phyloP scores from a whole-genome alignment of 2,888 invertebrate species.

The Scaptomyza flava region DNA sequence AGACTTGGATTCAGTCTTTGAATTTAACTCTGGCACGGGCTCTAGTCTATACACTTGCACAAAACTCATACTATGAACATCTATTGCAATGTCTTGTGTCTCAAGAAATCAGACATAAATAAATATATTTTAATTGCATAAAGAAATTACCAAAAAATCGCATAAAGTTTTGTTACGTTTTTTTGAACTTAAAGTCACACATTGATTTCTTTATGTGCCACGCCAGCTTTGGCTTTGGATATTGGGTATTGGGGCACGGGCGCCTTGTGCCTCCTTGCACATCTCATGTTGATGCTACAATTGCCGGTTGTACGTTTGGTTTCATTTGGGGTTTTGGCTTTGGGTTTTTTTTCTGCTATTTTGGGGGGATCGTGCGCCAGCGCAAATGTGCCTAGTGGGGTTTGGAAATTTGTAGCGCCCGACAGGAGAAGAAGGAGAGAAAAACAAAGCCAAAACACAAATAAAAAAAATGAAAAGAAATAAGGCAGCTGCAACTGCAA shows the following conservation, averaged over 20 bases:
- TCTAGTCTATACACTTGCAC: neutral
- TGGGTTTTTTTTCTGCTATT: neutral
- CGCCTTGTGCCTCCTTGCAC: slow-evolving; percentile 45
- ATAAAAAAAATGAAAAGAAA: slow-evolving; percentile 4
- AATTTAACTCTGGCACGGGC: slow-evolving; percentile 9
- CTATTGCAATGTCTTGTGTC: too few species aligned
- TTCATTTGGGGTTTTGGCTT: slow-evolving; percentile 33
- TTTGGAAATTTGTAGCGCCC: slow-evolving; percentile 78
- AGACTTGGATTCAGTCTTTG: slow-evolving; percentile 34
- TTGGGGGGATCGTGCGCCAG: slow-evolving; percentile 67
- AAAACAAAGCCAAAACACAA: neutral
- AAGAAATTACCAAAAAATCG: too few species aligned
- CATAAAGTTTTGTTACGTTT: too few species aligned
- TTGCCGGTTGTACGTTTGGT: slow-evolving; percentile 64
- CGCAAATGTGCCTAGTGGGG: slow-evolving; percentile 74
- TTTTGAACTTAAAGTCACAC: neutral
- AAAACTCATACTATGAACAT: neutral
- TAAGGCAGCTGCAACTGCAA: slow-evolving; percentile 40
- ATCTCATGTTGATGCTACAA: slow-evolving; percentile 79
- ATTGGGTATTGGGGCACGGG: slow-evolving; percentile 34
- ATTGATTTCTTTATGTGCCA: neutral
- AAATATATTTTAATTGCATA: too few species aligned
- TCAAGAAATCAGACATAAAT: too few species aligned
- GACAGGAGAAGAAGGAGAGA: slow-evolving; percentile 41
- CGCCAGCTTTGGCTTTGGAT: slow-evolving; percentile 2